phyloP scores from a whole-genome alignment of 2,113 vertebrate species.

The Ammodytes marinus region DNA sequence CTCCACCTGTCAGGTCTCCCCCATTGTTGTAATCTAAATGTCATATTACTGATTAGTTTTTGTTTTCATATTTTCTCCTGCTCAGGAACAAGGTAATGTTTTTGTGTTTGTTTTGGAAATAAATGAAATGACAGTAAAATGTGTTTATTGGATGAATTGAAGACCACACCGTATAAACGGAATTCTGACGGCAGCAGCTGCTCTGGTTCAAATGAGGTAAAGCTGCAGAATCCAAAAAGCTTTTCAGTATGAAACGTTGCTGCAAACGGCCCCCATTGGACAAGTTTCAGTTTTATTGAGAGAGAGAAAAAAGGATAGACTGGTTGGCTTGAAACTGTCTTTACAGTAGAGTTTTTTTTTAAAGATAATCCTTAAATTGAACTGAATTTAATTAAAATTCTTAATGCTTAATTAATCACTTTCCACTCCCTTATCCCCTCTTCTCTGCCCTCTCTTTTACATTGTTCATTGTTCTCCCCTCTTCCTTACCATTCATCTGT shows the following conservation, averaged over 20 bases:
- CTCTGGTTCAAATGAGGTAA: slow-evolving; percentile 29
- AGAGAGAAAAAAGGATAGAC: background rate
- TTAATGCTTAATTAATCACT: background rate
- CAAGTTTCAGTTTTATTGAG: background rate
- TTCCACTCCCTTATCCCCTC: background rate
- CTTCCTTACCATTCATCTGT: background rate
- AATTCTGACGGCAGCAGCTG: slow-evolving; percentile 24
- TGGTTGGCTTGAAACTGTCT: background rate
- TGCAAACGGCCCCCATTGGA: slow-evolving; percentile 2
- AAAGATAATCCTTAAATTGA: too few relatives aligned
- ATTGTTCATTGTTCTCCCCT: background rate
- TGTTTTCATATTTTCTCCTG: slow-evolving; percentile 5
- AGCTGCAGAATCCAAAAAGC: slow-evolving; percentile 38
- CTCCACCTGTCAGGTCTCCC: too few relatives aligned
- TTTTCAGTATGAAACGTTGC: slow-evolving; percentile 11
- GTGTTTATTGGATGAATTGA: slow-evolving; percentile 21
- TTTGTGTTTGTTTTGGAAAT: slow-evolving; percentile 34
- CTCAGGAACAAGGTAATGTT: slow-evolving; percentile 22
- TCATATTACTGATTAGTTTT: too few relatives aligned
- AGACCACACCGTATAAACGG: slow-evolving; percentile 1
- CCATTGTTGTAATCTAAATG: too few relatives aligned
- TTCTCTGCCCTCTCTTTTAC: slow-evolving; percentile 1
- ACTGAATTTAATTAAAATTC: too few relatives aligned
- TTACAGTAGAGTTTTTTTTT: background rate
- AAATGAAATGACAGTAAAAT: slow-evolving; percentile 32